Evolutionary conservation across 2,113 vertebrate species (phyloP).

Genomic region (Larimichthys polyactis): DNA sequence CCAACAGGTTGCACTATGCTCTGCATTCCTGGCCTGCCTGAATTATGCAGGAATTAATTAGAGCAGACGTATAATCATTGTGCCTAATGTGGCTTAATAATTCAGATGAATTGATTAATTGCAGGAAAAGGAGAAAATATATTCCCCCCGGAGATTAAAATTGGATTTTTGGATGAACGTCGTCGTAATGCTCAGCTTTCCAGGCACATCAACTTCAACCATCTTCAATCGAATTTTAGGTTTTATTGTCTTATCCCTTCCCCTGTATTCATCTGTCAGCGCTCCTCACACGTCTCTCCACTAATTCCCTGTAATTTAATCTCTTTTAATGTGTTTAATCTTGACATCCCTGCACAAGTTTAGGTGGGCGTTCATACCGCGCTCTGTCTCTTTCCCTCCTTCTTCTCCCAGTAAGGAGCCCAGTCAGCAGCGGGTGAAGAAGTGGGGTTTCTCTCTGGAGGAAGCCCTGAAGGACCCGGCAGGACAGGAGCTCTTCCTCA

Average conservation of each 20-base stretch:
- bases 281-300: background rate
- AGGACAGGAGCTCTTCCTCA: constrained; percentile 95
- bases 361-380: background rate
- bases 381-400: background rate
- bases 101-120: constrained; percentile 68
- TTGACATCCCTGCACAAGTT: background rate
- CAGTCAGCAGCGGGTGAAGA: constrained; percentile 94
- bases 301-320: constrained; percentile 6
- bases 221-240: background rate
- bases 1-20: constrained; percentile 10
- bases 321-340: background rate
- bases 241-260: constrained; percentile 12
- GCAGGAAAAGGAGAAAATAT: constrained; percentile 27
- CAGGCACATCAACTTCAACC: constrained; percentile 9
- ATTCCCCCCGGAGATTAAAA: constrained; percentile 28
- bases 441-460: constrained; percentile 97
- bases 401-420: constrained; percentile 92
- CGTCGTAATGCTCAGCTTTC: constrained; percentile 25
- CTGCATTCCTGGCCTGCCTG: constrained; percentile 29
- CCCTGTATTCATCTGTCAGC: constrained; percentile 17
- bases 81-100: constrained; percentile 68
- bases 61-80: constrained; percentile 49
- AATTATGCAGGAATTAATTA: constrained; percentile 67
- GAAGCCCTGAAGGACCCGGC: constrained; percentile 95
- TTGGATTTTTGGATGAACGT: constrained; percentile 43